These are phyloP conservation scores for Achlya flavicornis DNA, from an alignment of 2,888 invertebrate species.

Conservation along the genomic window DNA sequence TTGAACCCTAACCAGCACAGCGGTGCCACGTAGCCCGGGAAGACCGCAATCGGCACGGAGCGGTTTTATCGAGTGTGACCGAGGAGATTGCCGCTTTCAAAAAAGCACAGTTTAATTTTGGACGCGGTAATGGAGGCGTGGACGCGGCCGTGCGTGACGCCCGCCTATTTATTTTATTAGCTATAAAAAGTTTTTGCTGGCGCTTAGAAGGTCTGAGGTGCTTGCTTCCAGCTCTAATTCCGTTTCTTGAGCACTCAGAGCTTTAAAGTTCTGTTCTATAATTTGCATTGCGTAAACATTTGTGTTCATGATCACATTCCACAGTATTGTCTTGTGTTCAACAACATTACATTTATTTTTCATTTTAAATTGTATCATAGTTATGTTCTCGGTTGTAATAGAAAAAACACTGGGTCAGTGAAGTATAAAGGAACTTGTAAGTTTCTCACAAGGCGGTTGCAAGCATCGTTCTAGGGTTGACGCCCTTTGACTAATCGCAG, in stretches of 20 bases:
- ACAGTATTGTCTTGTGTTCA: background rate
- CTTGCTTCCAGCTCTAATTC: conserved; percentile 29
- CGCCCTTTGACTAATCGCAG: conserved; percentile 63
- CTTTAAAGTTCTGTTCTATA: conserved; percentile 1
- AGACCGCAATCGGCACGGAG: conserved; percentile 76
- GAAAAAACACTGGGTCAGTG: background rate
- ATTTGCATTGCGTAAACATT: background rate
- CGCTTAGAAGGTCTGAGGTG: conserved; percentile 25
- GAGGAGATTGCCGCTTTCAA: conserved; percentile 73
- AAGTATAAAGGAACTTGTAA: background rate
- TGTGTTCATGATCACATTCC: background rate
- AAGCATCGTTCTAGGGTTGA: conserved; percentile 8
- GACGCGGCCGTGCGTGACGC: conserved; percentile 71
- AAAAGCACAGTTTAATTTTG: conserved; percentile 80
- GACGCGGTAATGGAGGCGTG: conserved; percentile 57
- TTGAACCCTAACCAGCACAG: conserved; percentile 36
- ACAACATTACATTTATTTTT: background rate
- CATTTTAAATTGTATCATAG: no score
- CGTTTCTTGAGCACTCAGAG: conserved; percentile 21
- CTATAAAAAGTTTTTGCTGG: conserved; percentile 69
- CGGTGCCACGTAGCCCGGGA: conserved; percentile 48
- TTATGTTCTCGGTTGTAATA: background rate
- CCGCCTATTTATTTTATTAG: conserved; percentile 78
- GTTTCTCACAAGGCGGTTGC: background rate
- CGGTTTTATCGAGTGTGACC: conserved; percentile 80